Evolutionary conservation across 2,113 vertebrate species (phyloP), one percentile per base, ranked within the genome.

Genomic region (Loxodonta africana): DNA sequence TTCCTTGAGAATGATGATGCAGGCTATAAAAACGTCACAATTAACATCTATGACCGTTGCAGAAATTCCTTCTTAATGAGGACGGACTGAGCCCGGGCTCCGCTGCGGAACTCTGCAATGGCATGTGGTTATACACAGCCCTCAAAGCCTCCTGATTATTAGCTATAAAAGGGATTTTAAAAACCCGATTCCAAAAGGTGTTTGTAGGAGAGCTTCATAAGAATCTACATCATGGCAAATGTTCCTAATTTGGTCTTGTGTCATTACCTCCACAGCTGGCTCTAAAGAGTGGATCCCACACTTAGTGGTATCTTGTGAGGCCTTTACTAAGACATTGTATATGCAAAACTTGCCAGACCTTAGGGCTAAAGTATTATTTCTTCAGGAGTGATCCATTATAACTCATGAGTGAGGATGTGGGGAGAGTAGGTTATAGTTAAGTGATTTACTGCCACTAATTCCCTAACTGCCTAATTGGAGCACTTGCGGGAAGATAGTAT

Each of bases 91-190:
- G 46, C 11, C 44, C 33, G 65, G 86, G 41, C 73, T 93, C 69
- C 33, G 17, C 15, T 18, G 51, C 83, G 94, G 63, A 33, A 78
- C 48, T 65, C 33, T n/a, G 48, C 10, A 77, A 37, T 14, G 25
- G 21, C 44, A 90, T 30, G 44, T n/a, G 48, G 25, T 88, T 87
- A 82, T 28, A 82, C 30, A 73, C 57, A 82, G 71, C 26, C 41
- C 90, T 95, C 63, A 46, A 41, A 94, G 4, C 37, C n/a, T 95
- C 53, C n/a, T 28, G 3, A 48, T 76, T 81, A 71, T 89, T 80
- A 94, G 53, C 89, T 96, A 91, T 93, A 94, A 95, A 89, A 80
- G 78, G 62, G 18, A 89, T 63, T 89, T 83, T 65, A 6, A 94
- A 90, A 89, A 93, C 20, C 26, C 48, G 60, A 94, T 82, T 71